Evolutionary conservation across 2,797 vertebrate genomes (phyloP).

Genomic region (Silurus lanzhouensis): DNA sequence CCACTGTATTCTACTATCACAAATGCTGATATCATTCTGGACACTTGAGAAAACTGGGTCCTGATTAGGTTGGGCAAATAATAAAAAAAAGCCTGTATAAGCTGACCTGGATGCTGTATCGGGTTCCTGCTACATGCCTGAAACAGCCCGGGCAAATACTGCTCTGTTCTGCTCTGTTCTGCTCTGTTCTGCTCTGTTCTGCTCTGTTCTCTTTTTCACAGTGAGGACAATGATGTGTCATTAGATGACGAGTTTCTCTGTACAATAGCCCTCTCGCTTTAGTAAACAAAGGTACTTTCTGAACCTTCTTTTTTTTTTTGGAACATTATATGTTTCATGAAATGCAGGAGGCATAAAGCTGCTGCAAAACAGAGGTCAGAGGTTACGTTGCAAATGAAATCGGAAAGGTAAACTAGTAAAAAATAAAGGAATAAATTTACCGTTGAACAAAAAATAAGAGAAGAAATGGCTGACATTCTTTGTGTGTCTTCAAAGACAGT

Average conservation of each 20-base stretch:
- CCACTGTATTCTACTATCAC: neutral
- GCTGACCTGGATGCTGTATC: neutral
- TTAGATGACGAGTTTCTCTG: constrained; percentile 3
- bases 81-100: neutral
- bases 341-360: neutral
- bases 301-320: neutral
- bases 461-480: constrained; percentile 29
- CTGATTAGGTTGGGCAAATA: neutral
- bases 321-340: constrained; percentile 13
- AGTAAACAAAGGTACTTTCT: constrained; percentile 46
- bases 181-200: neutral
- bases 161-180: neutral
- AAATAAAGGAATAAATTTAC: neutral
- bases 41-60: neutral
- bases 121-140: constrained; percentile 14
- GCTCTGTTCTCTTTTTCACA: constrained; percentile 15
- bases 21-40: neutral
- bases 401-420: constrained; percentile 1
- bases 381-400: neutral
- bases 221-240: constrained; percentile 35
- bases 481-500: constrained; percentile 17
- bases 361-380: constrained; percentile 21
- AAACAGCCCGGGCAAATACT: neutral
- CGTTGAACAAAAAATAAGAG: constrained; percentile 5
- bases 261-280: constrained; percentile 35